phyloP scores from a whole-genome alignment of 2,888 invertebrate genomes.

The Tipula lateralis region DNA sequence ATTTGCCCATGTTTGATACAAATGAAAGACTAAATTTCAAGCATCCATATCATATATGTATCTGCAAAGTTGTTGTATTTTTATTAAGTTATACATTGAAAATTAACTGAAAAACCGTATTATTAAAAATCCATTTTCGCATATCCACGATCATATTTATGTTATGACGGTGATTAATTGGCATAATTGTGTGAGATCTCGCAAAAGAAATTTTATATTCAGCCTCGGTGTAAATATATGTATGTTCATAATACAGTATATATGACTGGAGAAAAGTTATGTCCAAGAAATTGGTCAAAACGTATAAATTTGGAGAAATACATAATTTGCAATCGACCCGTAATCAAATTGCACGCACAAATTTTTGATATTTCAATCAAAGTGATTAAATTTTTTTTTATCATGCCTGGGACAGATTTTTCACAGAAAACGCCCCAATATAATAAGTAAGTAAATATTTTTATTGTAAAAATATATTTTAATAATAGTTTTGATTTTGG shows the following conservation, averaged over 20 bases:
- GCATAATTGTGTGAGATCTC: not conserved
- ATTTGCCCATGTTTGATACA: too few relatives aligned
- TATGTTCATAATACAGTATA: not conserved
- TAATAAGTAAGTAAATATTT: not conserved
- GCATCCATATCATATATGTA: too few relatives aligned
- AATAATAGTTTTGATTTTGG: not conserved
- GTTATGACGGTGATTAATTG: not conserved
- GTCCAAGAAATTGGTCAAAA: not conserved
- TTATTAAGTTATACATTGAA: not conserved
- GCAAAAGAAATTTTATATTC: not conserved
- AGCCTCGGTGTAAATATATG: not conserved
- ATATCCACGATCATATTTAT: not conserved
- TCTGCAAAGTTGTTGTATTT: not conserved
- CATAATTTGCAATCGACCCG: not conserved
- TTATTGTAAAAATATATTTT: not conserved
- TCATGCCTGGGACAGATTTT: not conserved
- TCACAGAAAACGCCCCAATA: conserved; percentile 14
- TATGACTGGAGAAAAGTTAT: not conserved
- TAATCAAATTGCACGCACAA: not conserved
- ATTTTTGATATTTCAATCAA: conserved; percentile 24
- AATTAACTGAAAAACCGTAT: not conserved
- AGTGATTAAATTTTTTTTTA: not conserved
- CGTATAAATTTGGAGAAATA: not conserved
- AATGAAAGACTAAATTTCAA: too few relatives aligned
- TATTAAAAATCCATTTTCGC: conserved; percentile 9